Conservation (phyloP, 2,888 invertebrate species). For the Rhamphomyia laevipes region DNA sequence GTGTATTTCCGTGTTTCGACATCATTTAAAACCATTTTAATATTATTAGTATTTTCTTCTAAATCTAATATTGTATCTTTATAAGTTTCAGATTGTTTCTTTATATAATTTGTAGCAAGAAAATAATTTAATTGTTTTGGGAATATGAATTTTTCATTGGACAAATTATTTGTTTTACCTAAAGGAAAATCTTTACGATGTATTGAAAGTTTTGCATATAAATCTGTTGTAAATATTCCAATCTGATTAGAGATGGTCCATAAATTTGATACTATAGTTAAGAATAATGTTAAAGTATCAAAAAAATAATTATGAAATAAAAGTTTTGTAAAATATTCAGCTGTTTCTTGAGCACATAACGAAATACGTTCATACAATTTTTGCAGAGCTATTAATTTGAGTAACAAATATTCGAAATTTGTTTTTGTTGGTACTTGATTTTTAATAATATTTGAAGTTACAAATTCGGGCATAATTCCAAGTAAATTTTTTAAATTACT, state of each 20-base stretch:
- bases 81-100: no score
- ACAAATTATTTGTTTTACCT: no score
- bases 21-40: no score
- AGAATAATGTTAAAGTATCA: constrained; percentile 25
- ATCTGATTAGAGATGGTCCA: constrained; percentile 20
- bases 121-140: no score
- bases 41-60: no score
- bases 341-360: constrained; percentile 24
- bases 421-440: constrained; percentile 23
- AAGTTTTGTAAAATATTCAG: constrained; percentile 25
- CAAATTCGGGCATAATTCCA: constrained; percentile 10
- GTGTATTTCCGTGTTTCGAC: no score
- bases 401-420: constrained; percentile 25
- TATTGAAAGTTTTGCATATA: constrained; percentile 21
- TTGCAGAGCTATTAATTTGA: constrained; percentile 23
- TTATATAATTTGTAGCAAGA: no score
- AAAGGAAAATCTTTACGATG: constrained; percentile 23
- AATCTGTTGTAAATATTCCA: constrained; percentile 18
- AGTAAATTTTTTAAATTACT: constrained; percentile 25
- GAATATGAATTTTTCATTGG: no score
- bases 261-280: constrained; percentile 28
- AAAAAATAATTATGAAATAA: constrained; percentile 27
- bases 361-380: constrained; percentile 25
- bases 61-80: no score
- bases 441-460: no score